Base-by-base conservation (phyloP, 2,888 invertebrate genomes). In the Pseudolycoriella hygida region DNA sequence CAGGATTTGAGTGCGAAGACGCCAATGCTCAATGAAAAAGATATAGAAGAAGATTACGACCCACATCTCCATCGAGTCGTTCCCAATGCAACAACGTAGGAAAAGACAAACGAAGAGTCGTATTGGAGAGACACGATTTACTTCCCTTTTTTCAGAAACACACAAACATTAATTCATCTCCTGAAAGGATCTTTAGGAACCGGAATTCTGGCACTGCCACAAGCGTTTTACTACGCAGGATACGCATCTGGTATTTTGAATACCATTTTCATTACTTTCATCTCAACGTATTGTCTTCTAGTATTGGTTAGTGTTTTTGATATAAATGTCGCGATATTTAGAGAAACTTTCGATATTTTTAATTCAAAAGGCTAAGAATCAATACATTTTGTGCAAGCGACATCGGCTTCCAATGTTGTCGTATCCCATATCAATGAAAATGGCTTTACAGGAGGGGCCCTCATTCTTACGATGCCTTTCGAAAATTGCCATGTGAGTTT, bases 261-360 rank as follows among this genome's bases (percentile, higher is more conserved):
- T 6, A 82, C 94, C 0, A 61, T 87, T 11, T 55, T 87, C 3
- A 86, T 97, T 52, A 94, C 93, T 1, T 62, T 84, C 18, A 73
- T 96, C 31, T 92, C 92, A 66, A 85, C 90, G 3, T 93, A 94
- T 64, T 94, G 94, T 60, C 92, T 96, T 65, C 88, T 93, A 60
- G 70, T 92, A 50, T 68, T 97, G 50, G 77, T 73, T 17, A 44
- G 39, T 10, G 11, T 25, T 42, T 6, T 12, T 25, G 17, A 3
- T 42, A 14, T n/a, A n/a, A n/a, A n/a, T n/a, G n/a, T n/a, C n/a
- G n/a, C n/a, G n/a, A n/a, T n/a, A n/a, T n/a, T n/a, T n/a, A n/a
- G n/a, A n/a, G n/a, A n/a, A n/a, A n/a, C n/a, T n/a, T n/a, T n/a
- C n/a, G 31, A 32, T 31, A 30, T 11, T n/a, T 2, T 18, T 10